A percentile compares a stretch with the other conserved stretches of the same genome.
These are phyloP conservation scores for Phocoena sinus DNA, from an alignment of 2,113 vertebrate genomes.

Conservation along the genomic window DNA sequence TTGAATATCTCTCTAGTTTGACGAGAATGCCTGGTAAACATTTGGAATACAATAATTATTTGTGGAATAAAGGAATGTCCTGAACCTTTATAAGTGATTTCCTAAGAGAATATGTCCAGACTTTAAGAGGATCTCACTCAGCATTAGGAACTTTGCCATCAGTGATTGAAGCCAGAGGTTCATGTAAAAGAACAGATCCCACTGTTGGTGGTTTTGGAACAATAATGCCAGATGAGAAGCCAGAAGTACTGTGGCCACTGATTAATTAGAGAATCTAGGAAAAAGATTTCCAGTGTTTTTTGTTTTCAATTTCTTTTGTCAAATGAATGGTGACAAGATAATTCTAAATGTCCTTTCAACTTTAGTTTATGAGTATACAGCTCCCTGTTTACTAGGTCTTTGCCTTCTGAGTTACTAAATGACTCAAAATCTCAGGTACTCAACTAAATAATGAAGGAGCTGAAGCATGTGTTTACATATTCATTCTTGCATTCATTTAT, in stretches of 20 bases:
- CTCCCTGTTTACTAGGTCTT: background rate
- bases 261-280: background rate
- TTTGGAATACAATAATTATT: background rate
- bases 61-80: background rate
- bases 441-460: background rate
- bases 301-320: conserved; percentile 13
- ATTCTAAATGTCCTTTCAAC: background rate
- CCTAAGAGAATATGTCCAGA: background rate
- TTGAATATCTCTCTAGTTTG: background rate
- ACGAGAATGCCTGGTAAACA: background rate
- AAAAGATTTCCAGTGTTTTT: background rate
- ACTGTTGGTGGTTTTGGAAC: background rate
- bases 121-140: background rate
- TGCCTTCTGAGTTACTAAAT: background rate
- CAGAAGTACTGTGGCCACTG: background rate
- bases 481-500: background rate
- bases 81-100: background rate
- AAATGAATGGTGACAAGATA: background rate
- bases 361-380: background rate
- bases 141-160: background rate
- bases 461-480: background rate
- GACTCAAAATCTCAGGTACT: background rate
- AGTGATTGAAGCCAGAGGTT: background rate
- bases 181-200: background rate
- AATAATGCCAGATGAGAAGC: background rate